A percentile compares a stretch with the other conserved stretches of the same genome.
Conservation (phyloP, 1,140 invertebrate species). For the Coenobita brevimanus region DNA sequence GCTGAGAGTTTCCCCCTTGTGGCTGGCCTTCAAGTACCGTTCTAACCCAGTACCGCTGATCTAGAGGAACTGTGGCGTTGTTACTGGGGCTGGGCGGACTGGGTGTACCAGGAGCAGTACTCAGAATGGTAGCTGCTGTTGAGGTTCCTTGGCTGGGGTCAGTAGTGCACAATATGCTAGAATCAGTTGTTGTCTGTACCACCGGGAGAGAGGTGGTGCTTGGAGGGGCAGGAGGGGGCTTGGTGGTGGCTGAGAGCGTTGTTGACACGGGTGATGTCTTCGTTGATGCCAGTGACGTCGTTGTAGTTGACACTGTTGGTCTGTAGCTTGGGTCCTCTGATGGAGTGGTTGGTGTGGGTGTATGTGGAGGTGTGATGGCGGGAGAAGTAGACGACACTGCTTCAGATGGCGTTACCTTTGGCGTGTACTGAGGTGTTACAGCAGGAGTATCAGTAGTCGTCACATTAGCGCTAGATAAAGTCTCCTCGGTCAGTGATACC, state of each 20-base stretch:
- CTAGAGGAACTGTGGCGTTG: constrained; percentile 48
- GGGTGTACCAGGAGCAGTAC: constrained; percentile 4
- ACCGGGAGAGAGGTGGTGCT: constrained; percentile 25
- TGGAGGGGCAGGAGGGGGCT: background rate
- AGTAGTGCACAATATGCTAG: background rate
- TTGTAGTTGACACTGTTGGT: too few relatives aligned
- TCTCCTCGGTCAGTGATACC: background rate
- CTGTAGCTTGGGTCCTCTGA: too few relatives aligned
- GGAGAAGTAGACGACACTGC: too few relatives aligned
- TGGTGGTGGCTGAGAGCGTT: background rate
- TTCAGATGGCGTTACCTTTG: too few relatives aligned
- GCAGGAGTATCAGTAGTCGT: background rate
- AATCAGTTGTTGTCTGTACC: background rate
- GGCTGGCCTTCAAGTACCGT: constrained; percentile 46
- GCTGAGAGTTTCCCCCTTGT: background rate
- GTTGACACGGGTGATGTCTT: background rate
- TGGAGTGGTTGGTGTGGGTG: background rate
- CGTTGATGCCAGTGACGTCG: background rate
- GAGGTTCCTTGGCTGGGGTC: background rate
- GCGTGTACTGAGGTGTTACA: background rate
- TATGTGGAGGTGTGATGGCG: background rate
- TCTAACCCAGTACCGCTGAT: constrained; percentile 52
- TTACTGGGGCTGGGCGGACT: constrained; percentile 57
- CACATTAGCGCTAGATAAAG: background rate
- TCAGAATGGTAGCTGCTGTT: background rate